Evolutionary conservation across 1,140 invertebrate genomes (phyloP).

Genomic region (Procambarus virginalis): DNA sequence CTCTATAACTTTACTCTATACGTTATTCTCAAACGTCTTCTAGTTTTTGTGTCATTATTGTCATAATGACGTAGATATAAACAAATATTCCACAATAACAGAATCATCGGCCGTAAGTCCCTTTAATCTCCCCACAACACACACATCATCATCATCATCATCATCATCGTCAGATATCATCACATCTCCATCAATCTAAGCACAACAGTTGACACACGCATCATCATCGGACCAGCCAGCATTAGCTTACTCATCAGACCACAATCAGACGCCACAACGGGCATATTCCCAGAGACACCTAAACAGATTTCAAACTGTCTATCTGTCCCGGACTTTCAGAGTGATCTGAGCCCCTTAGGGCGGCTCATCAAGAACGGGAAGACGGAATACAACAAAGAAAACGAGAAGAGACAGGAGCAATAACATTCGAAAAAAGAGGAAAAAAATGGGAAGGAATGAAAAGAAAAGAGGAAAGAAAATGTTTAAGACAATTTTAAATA

Average conservation of each 20-base stretch:
- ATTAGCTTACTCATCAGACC: neutral
- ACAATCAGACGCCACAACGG: neutral
- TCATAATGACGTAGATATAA: no score
- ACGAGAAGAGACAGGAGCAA: neutral
- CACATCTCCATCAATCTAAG: neutral
- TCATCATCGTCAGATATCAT: neutral
- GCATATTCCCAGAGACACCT: neutral
- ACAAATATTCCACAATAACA: no score
- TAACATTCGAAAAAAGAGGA: neutral
- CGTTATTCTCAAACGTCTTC: no score
- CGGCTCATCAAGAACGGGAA: neutral
- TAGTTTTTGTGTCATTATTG: no score
- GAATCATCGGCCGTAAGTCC: no score
- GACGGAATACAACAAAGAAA: neutral
- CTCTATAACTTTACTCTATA: no score
- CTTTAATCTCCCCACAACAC: no score
- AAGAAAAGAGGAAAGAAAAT: no score
- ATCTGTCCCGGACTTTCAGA: neutral
- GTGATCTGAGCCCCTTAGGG: neutral
- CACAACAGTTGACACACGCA: neutral
- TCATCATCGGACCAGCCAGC: neutral
- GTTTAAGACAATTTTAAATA: no score
- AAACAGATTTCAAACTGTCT: neutral
- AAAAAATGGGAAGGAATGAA: no score
- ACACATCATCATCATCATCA: neutral